These are phyloP conservation scores for Stichodactyla mertensii DNA, from an alignment of 64 coral and sea anemone genomes.

Conservation along the genomic window DNA sequence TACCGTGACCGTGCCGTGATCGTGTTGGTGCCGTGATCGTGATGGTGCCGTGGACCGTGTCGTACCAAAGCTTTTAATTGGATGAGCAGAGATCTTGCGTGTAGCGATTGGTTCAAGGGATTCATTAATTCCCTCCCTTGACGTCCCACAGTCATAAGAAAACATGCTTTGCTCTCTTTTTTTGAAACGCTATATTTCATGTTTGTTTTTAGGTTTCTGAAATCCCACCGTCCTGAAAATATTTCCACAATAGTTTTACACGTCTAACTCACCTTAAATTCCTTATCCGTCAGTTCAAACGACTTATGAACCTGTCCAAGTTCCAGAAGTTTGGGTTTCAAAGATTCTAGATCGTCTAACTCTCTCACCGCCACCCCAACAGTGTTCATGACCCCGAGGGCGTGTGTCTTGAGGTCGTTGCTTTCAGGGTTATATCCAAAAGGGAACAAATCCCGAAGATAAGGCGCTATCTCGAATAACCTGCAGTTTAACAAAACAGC, in stretches of 20 bases:
- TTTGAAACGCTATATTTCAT: too few species aligned
- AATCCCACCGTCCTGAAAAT: too few species aligned
- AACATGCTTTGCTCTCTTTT: too few species aligned
- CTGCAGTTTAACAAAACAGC: conserved; percentile 9
- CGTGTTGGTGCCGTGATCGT: too few species aligned
- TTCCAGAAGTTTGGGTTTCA: conserved; percentile 36
- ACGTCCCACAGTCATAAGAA: not conserved
- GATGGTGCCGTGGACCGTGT: too few species aligned
- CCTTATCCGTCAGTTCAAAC: conserved; percentile 47
- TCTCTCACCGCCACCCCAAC: conserved; percentile 40
- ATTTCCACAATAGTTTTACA: not conserved
- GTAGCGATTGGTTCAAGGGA: not conserved
- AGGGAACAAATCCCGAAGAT: conserved; percentile 46
- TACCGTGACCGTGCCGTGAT: too few species aligned
- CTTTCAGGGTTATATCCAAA: conserved; percentile 40
- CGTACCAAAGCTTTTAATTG: not conserved
- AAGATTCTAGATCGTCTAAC: conserved; percentile 47
- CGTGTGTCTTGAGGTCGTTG: conserved; percentile 36
- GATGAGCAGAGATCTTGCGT: not conserved
- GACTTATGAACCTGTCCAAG: conserved; percentile 45
- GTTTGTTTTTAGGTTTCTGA: too few species aligned
- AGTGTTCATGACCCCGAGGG: conserved; percentile 62
- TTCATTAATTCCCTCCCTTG: not conserved
- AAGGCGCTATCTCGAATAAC: conserved; percentile 67
- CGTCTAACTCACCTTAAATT: conserved; percentile 45